Conservation (phyloP, 2,797 vertebrate species). For the Hemitrygon akajei region DNA sequence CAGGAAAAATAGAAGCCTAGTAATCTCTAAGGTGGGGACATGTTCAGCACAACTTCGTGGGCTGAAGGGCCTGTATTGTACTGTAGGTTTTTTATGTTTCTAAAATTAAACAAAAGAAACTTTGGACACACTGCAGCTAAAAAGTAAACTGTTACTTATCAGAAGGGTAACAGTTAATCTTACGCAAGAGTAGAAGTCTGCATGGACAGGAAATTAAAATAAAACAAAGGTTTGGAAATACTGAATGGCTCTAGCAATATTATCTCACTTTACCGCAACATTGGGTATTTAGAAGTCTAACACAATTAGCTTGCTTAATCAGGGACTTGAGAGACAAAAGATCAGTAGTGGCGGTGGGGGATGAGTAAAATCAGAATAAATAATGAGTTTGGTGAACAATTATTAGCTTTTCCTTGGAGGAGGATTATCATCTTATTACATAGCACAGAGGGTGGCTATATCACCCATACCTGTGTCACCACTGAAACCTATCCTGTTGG, state of each 20-base stretch:
- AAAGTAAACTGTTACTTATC: not conserved
- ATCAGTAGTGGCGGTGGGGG: no score
- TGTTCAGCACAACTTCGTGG: no score
- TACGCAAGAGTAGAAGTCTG: not conserved
- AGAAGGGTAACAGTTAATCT: not conserved
- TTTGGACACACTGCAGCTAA: not conserved
- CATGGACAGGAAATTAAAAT: not conserved
- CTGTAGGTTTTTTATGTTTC: no score
- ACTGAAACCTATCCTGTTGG: not conserved
- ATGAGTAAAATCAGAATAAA: not conserved
- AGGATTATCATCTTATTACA: not conserved
- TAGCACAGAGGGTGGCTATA: not conserved
- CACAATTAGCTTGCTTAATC: not conserved
- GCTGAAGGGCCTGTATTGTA: no score
- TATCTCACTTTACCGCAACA: not conserved
- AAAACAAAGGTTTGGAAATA: not conserved
- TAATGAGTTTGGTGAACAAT: not conserved
- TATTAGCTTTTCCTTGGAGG: not conserved
- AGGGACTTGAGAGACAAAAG: not conserved
- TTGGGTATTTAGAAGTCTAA: not conserved
- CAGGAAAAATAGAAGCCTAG: no score
- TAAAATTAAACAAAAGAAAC: not conserved
- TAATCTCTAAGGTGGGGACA: no score
- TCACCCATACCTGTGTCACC: not conserved
- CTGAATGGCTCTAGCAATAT: not conserved